These are phyloP conservation scores for Chirona hameri DNA, from an alignment of 2,888 invertebrate genomes.

Conservation along the genomic window DNA sequence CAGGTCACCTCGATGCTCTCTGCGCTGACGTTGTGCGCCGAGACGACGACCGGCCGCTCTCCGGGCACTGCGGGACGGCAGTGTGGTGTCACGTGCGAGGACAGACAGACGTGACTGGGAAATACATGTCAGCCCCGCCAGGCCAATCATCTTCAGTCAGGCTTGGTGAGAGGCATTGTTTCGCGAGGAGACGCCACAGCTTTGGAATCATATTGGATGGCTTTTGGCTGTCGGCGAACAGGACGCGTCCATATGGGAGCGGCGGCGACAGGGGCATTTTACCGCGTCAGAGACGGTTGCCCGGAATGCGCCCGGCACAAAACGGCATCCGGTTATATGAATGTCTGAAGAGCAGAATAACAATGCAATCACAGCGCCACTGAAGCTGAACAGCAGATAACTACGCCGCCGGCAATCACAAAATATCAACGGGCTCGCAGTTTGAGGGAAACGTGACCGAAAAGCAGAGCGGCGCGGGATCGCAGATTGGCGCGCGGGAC, in stretches of 20 bases:
- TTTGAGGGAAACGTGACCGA: not conserved
- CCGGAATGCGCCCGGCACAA: not conserved
- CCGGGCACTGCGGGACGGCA: conserved; percentile 6
- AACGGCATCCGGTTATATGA: not conserved
- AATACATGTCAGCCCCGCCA: too few species aligned
- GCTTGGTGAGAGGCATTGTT: too few species aligned
- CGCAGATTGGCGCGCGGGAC: not conserved
- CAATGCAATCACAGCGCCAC: not conserved
- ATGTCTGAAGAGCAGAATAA: not conserved
- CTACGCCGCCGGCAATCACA: not conserved
- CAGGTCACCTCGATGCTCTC: not conserved
- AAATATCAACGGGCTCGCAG: not conserved
- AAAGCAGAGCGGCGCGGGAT: not conserved
- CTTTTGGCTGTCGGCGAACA: too few species aligned
- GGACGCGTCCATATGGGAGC: not conserved
- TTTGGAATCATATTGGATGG: too few species aligned
- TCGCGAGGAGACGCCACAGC: not conserved
- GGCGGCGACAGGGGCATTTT: not conserved
- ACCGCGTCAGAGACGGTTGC: not conserved
- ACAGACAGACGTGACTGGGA: too few species aligned
- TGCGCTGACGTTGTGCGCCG: not conserved
- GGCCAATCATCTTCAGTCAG: too few species aligned
- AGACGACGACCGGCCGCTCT: not conserved
- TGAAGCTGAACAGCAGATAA: not conserved
- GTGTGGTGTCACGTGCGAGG: not conserved